These are phyloP conservation scores for Doris montereyensis DNA, from an alignment of 2,888 invertebrate genomes.

Conservation along the genomic window DNA sequence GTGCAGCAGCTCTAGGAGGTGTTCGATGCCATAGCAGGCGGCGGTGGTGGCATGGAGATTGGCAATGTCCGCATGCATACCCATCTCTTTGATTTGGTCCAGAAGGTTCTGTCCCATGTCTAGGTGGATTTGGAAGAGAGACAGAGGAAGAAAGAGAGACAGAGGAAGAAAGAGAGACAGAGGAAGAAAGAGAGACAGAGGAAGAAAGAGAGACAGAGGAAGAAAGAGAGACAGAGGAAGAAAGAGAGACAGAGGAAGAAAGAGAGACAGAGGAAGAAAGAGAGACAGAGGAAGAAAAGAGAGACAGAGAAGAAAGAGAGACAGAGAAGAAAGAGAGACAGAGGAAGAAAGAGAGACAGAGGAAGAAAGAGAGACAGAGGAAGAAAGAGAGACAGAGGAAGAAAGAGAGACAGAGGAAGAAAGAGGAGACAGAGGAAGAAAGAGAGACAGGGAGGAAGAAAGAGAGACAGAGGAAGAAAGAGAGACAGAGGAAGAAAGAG, in stretches of 20 bases:
- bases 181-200: background rate
- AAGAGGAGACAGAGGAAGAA: background rate
- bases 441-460: background rate
- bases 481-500: background rate
- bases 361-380: background rate
- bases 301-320: conserved; percentile 20
- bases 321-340: conserved; percentile 13
- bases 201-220: conserved; percentile 22
- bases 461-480: background rate
- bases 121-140: conserved; percentile 85
- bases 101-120: conserved; percentile 85
- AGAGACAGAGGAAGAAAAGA: background rate
- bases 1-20: conserved; percentile 77
- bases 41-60: conserved; percentile 74
- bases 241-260: background rate
- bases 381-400: background rate
- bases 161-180: background rate
- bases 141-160: background rate
- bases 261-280: background rate
- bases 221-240: background rate
- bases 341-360: conserved; percentile 11
- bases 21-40: conserved; percentile 75
- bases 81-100: conserved; percentile 82
- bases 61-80: conserved; percentile 80
- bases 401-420: background rate